phyloP scores from a whole-genome alignment of 2,888 invertebrate species.

The Zaprionus lineosus region DNA sequence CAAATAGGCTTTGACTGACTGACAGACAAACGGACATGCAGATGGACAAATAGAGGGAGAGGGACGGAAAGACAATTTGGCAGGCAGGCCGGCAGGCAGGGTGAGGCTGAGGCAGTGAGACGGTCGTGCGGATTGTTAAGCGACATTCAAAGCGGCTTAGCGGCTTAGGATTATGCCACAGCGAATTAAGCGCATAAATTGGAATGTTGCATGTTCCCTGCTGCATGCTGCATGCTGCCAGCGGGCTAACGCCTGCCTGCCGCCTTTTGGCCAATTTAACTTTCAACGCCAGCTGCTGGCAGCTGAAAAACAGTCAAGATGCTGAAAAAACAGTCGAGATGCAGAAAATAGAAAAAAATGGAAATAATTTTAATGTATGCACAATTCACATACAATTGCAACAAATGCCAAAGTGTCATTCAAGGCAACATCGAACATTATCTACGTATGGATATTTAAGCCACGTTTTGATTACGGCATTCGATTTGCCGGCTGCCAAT shows the following conservation, averaged over 20 bases:
- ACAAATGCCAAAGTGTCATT: conserved; percentile 63
- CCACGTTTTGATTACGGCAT: conserved; percentile 37
- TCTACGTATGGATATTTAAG: conserved; percentile 17
- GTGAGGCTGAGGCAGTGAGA: too few relatives aligned
- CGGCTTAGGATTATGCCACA: conserved; percentile 34
- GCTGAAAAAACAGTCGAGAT: conserved; percentile 18
- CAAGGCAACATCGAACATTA: conserved; percentile 30
- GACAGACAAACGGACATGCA: conserved; percentile 13
- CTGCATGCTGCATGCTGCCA: not conserved
- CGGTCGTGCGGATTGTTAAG: too few relatives aligned
- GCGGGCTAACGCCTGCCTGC: conserved; percentile 30
- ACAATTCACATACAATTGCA: conserved; percentile 49
- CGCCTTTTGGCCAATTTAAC: conserved; percentile 33
- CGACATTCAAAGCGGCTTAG: conserved; percentile 41
- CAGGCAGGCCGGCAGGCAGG: too few relatives aligned
- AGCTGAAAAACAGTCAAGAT: conserved; percentile 34
- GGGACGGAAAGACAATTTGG: too few relatives aligned
- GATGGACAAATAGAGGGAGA: too few relatives aligned
- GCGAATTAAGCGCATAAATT: conserved; percentile 32
- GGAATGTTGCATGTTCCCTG: conserved; percentile 28
- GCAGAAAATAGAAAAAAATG: conserved; percentile 24
- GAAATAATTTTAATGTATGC: too few relatives aligned
- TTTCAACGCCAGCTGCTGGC: conserved; percentile 17
- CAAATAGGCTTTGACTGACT: conserved; percentile 6
- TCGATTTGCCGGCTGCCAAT: conserved; percentile 68